phyloP scores from a whole-genome alignment of 2,797 vertebrate species.

The Gambusia yucatana region DNA sequence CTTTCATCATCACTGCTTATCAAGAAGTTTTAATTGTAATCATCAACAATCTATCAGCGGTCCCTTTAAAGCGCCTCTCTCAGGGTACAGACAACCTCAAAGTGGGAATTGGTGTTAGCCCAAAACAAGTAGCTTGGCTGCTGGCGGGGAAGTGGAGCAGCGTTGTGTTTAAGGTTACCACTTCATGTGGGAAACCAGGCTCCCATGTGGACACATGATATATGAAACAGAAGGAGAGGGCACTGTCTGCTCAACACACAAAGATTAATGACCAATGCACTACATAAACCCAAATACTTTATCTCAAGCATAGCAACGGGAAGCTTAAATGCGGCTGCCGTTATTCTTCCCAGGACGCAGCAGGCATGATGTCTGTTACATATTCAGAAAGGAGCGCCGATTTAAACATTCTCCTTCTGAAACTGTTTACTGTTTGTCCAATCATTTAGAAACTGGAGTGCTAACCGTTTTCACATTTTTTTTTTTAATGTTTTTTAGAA shows the following conservation, averaged over 20 bases:
- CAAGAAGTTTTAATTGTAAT: neutral
- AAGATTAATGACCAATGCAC: constrained; percentile 75
- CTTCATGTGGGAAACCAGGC: constrained; percentile 31
- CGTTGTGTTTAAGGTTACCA: constrained; percentile 6
- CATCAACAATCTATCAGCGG: constrained; percentile 13
- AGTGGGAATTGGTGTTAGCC: constrained; percentile 28
- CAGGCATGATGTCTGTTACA: constrained; percentile 39
- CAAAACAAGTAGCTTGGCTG: constrained; percentile 17
- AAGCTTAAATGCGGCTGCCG: constrained; percentile 72
- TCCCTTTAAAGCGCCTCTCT: constrained; percentile 24
- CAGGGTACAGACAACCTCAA: constrained; percentile 13
- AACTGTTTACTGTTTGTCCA: constrained; percentile 12
- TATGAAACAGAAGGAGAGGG: constrained; percentile 61
- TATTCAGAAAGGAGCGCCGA: constrained; percentile 50
- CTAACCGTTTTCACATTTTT: constrained; percentile 52
- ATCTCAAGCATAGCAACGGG: constrained; percentile 75
- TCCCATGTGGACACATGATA: constrained; percentile 54
- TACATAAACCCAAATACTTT: constrained; percentile 79
- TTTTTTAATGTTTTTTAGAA: too few relatives aligned
- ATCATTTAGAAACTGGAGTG: constrained; percentile 41
- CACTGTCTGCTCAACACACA: constrained; percentile 51
- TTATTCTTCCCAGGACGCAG: constrained; percentile 68
- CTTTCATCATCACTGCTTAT: neutral
- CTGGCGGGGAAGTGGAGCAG: constrained; percentile 21
- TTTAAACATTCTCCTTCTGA: constrained; percentile 5